Percentiles rank a stretch among this genome's conserved stretches.
These are phyloP conservation scores for Apodemia duryi DNA, from an alignment of 2,888 invertebrate genomes.

Conservation along the genomic window DNA sequence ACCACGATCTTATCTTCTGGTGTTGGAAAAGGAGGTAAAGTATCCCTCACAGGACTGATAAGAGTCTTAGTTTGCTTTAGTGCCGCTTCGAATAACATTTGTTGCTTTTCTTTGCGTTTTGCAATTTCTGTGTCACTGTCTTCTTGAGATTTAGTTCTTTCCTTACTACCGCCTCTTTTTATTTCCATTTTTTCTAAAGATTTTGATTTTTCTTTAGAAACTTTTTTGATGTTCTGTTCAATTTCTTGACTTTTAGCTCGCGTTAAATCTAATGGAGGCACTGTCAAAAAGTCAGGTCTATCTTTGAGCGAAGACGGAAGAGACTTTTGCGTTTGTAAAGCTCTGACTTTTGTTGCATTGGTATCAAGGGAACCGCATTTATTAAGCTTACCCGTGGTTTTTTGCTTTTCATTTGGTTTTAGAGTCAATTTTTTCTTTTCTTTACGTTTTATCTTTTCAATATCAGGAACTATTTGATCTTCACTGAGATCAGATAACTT, in stretches of 20 bases:
- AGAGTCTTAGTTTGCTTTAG: slow-evolving; percentile 87
- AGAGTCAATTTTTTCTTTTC: slow-evolving; percentile 69
- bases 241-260: slow-evolving; percentile 82
- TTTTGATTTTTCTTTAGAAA: slow-evolving; percentile 83
- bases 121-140: slow-evolving; percentile 85
- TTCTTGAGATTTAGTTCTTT: slow-evolving; percentile 85
- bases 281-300: slow-evolving; percentile 72
- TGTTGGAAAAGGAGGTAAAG: slow-evolving; percentile 84
- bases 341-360: slow-evolving; percentile 65
- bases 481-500: slow-evolving; percentile 74
- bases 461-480: slow-evolving; percentile 73
- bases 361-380: slow-evolving; percentile 74
- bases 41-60: slow-evolving; percentile 86
- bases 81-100: slow-evolving; percentile 86
- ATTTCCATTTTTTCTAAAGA: slow-evolving; percentile 83
- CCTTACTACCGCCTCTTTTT: slow-evolving; percentile 78
- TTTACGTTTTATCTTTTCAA: slow-evolving; percentile 71
- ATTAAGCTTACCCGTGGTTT: slow-evolving; percentile 59
- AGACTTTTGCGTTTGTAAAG: slow-evolving; percentile 75
- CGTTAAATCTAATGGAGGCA: slow-evolving; percentile 76
- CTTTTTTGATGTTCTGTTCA: slow-evolving; percentile 70
- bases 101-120: slow-evolving; percentile 86
- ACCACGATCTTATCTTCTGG: slow-evolving; percentile 87
- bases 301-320: slow-evolving; percentile 75
- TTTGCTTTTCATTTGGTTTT: slow-evolving; percentile 68